Conservation (phyloP, 2,888 invertebrate species). For the Pristionchus maxplancki region DNA sequence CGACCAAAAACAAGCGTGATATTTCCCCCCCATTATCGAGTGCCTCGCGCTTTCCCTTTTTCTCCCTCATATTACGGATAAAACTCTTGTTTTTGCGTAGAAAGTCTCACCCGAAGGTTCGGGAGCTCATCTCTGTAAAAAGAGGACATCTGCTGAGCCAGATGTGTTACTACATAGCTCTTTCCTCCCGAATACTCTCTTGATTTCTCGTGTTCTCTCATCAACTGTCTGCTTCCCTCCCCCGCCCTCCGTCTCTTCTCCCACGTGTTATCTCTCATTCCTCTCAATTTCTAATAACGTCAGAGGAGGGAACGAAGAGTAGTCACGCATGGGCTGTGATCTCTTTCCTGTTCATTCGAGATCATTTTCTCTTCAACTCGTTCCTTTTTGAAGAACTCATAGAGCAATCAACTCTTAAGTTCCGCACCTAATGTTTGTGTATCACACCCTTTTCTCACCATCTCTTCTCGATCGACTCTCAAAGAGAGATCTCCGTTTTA, state of each 20-base stretch:
- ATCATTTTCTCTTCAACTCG: not conserved
- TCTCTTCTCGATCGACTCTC: not conserved
- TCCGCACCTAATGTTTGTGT: not conserved
- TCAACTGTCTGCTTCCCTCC: not conserved
- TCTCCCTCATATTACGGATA: not conserved
- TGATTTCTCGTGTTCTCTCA: not conserved
- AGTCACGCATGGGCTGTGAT: not conserved
- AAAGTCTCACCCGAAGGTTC: not conserved
- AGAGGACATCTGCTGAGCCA: conserved; percentile 18
- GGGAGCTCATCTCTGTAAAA: not conserved
- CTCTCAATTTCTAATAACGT: conserved; percentile 38
- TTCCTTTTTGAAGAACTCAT: not conserved
- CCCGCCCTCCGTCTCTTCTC: conserved; percentile 9
- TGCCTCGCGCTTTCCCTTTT: not conserved
- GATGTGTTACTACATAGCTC: conserved; percentile 21
- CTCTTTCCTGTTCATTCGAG: not conserved
- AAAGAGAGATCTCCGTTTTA: not conserved
- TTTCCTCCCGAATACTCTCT: not conserved
- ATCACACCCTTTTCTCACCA: not conserved
- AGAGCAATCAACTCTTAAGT: not conserved
- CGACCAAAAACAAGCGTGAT: not conserved
- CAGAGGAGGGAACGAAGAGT: not conserved
- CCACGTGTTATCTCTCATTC: not conserved
- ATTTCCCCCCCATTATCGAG: not conserved
- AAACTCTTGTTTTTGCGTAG: not conserved